Base-by-base conservation (phyloP, 2,113 vertebrate species). In the Hemicordylus capensis region DNA sequence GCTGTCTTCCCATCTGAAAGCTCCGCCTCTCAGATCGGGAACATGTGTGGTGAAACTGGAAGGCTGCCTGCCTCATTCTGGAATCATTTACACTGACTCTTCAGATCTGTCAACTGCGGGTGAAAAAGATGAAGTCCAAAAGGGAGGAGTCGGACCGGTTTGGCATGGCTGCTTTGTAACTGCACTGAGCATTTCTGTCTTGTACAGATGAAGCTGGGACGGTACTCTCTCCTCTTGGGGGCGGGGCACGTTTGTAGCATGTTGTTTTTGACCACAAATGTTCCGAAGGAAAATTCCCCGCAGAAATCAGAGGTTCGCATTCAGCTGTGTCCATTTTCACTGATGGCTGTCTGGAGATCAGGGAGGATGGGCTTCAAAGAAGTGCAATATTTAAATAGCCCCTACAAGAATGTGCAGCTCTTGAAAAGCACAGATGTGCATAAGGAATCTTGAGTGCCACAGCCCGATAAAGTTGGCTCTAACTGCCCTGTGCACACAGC, bases 21-120 rank as follows among this genome's bases (percentile, higher is more conserved):
- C 70, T 67, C 46, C 46, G 20, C 77, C 76, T 63, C 66, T 48
- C 58, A 44, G n/a, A 59, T 44, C 75, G 66, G n/a, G 75, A 79
- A 61, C 84, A 44, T 67, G 72, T 6, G 70, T 54, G 63, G 34
- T 46, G n/a, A n/a, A n/a, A n/a, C n/a, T n/a, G 51, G 48, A 44
- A 58, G 39, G 75, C 75, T 78, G 75, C 19, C 74, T 79, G 54
- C 76, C 69, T 67, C n/a, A 78, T 59, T 77, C 54, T 78, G 83
- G 64, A 78, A 78, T 46, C 39, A 58, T 39, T 79, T 72, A 46
- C 56, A 48, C 66, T 31, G 66, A 48, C 54, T n/a, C n/a, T 79
- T 61, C 76, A 37, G 42, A 79, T 85, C 63, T 59, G 83, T 51
- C 76, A 78, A 34, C 67, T 85, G 64, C 42, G n/a, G 76, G 7